These are phyloP conservation scores for Neoitamus cyanurus DNA, from an alignment of 2,888 invertebrate species.

Conservation along the genomic window DNA sequence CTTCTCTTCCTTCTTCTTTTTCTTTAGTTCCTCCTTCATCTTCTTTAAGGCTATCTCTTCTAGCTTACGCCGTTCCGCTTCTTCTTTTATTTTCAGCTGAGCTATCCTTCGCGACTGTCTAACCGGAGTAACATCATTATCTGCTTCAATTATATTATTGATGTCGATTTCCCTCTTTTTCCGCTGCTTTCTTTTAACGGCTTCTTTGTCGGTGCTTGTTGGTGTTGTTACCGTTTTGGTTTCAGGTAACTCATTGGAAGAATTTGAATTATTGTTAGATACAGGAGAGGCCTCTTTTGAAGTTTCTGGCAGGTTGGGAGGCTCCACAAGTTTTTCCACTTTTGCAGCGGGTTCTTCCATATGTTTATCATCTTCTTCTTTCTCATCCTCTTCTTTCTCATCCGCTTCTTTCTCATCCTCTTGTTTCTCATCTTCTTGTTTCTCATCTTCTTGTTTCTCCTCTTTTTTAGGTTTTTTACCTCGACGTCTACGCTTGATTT, in stretches of 20 bases:
- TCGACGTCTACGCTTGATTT: constrained; percentile 42
- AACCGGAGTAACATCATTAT: constrained; percentile 67
- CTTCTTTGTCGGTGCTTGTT: background rate
- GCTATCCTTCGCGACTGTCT: constrained; percentile 87
- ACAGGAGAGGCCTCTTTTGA: background rate
- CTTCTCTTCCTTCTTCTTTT: constrained; percentile 65
- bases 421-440: background rate
- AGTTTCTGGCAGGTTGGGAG: background rate
- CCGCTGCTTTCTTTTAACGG: constrained; percentile 39
- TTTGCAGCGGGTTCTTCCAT: background rate
- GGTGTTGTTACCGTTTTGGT: background rate
- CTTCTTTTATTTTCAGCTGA: constrained; percentile 87
- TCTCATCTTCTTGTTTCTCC: constrained; percentile 34
- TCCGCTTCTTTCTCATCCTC: background rate
- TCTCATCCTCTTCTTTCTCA: background rate
- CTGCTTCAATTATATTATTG: constrained; percentile 63
- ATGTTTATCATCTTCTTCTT: background rate
- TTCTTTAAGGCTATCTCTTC: constrained; percentile 80
- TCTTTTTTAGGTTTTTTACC: constrained; percentile 43
- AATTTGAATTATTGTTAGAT: background rate
- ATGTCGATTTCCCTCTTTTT: constrained; percentile 60
- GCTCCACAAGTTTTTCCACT: background rate
- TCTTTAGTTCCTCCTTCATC: constrained; percentile 74
- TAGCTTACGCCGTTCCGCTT: constrained; percentile 79
- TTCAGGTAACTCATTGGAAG: background rate